Conservation (phyloP, 2,113 vertebrate genomes). For the Ranitomeya imitator region DNA sequence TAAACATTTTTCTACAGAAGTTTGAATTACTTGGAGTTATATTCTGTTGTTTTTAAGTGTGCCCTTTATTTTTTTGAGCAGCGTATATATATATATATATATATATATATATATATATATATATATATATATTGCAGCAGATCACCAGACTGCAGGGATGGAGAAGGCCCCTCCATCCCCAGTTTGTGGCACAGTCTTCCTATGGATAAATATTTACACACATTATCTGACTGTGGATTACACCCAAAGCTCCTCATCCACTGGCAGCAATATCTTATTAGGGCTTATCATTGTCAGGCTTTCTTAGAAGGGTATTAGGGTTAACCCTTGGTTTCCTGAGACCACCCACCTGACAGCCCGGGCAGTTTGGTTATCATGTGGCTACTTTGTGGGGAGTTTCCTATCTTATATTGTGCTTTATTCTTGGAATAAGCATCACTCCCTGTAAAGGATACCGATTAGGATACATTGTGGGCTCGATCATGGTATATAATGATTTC, state of each 20-base stretch:
- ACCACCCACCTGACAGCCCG: slow-evolving; percentile 19
- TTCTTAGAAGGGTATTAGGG: neutral
- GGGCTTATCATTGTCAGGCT: slow-evolving; percentile 30
- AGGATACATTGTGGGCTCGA: too few relatives aligned
- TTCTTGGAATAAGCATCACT: too few relatives aligned
- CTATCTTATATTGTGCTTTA: too few relatives aligned
- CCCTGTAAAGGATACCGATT: too few relatives aligned
- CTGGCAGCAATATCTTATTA: slow-evolving; percentile 20
- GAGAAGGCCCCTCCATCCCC: neutral
- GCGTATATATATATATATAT: too few relatives aligned
- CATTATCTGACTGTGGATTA: slow-evolving; percentile 11
- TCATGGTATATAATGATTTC: too few relatives aligned
- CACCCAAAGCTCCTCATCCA: neutral
- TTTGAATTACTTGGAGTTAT: too few relatives aligned
- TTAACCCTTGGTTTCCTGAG: slow-evolving; percentile 36
- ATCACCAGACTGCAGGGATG: neutral
- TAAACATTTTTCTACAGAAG: too few relatives aligned
- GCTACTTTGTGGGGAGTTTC: too few relatives aligned
- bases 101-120: too few relatives aligned
- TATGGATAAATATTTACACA: slow-evolving; percentile 48
- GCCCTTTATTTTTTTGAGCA: too few relatives aligned
- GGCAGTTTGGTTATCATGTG: neutral
- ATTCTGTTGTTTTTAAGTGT: too few relatives aligned
- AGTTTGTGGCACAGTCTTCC: slow-evolving; percentile 1
- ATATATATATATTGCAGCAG: neutral